These are phyloP conservation scores for Lepidostoma basale DNA, from an alignment of 1,140 invertebrate species.

Conservation along the genomic window DNA sequence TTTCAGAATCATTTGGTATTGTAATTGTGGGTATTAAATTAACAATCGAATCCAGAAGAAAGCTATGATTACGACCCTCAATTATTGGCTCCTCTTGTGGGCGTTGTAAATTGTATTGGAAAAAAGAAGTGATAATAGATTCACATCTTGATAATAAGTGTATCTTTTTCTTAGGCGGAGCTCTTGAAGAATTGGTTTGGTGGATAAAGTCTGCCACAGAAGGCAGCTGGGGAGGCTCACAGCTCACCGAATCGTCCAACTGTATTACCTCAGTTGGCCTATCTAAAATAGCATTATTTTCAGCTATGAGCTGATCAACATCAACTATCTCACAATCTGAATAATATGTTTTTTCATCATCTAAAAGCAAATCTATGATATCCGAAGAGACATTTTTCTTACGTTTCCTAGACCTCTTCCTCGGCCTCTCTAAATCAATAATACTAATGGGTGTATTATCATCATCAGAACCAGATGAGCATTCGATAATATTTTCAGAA, in stretches of 20 bases:
- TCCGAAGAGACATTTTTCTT: background rate
- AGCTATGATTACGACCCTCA: background rate
- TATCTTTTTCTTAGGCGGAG: too few species aligned
- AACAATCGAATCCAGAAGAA: background rate
- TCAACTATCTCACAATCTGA: conserved; percentile 20
- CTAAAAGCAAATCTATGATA: conserved; percentile 3
- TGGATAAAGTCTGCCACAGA: background rate
- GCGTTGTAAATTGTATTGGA: too few species aligned
- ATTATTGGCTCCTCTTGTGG: background rate
- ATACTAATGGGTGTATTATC: background rate
- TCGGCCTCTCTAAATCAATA: background rate
- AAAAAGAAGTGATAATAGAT: too few species aligned
- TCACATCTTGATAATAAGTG: too few species aligned
- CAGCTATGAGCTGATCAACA: background rate
- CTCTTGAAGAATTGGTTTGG: too few species aligned
- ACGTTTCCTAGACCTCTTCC: background rate
- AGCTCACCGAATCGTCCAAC: background rate
- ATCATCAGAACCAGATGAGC: conserved; percentile 6
- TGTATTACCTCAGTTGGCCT: background rate
- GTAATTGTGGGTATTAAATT: conserved; percentile 4
- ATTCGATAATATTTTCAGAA: background rate
- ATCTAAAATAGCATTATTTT: conserved; percentile 6
- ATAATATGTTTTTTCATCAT: conserved; percentile 11
- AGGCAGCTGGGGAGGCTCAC: background rate
- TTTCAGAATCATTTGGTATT: background rate